Evolutionary conservation across 2,888 invertebrate species (phyloP), one percentile per base, ranked within the genome.

Genomic region (Acleris literana): DNA sequence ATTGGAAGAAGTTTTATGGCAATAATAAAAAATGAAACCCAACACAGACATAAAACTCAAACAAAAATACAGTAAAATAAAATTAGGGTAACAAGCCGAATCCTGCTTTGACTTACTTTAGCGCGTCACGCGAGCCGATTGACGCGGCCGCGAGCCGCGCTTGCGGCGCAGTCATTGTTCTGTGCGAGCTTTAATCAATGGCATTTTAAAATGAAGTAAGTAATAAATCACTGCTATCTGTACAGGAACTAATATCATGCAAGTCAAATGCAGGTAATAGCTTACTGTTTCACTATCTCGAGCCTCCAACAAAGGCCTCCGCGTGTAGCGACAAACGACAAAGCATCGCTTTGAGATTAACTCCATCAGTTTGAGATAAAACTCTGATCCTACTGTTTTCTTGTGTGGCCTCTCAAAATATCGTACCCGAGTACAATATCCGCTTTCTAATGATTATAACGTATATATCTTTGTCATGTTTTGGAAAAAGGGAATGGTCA

Each of bases 41-140:
- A 76, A 79, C 77, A 83, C 82, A 79, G 82, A 79, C 82, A 83
- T 86, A 85, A 87, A 87, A 80, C 74, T 78, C 83, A 83, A 77
- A 79, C 84, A 86, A 84, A 86, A 83, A 81, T 77, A 83, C 81
- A 84, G 73, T 81, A 76, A 85, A 88, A 85, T 82, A 78, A 87
- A 90, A 90, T 88, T 86, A 86, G 87, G 87, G 82, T 83, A 86
- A 86, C 85, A 87, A 86, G 83, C 84, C 86, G 82, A 87, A 87
- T 85, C 85, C 82, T 75, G 75, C 76, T 80, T 78, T 89, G 88
- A 90, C 82, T 88, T 88, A 91, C 86, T 84, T 84, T 78, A 71
- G 74, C 72, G 73, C 74, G 82, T 85, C 91, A 91, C 91, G 91
- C 92, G 80, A 89, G 71, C 69, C 72, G 74, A 84, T 83, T 80